These are phyloP conservation scores for Taxidea taxus DNA, from an alignment of 2,113 vertebrate genomes.

Conservation along the genomic window DNA sequence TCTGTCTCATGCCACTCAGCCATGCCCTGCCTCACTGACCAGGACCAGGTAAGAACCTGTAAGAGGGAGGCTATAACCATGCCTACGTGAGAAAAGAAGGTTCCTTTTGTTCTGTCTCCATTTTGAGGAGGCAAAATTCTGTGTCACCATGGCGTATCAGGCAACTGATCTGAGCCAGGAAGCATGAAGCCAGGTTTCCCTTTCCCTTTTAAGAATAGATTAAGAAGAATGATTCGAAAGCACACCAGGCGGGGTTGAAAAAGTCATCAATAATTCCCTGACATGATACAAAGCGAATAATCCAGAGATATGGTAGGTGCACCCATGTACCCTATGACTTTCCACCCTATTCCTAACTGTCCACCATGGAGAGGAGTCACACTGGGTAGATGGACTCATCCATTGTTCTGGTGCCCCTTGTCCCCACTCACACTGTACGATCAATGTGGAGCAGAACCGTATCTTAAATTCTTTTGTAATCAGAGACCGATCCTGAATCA, in stretches of 20 bases:
- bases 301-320: background rate
- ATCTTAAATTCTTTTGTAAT: background rate
- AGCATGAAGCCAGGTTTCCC: background rate
- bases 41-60: background rate
- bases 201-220: background rate
- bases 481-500: background rate
- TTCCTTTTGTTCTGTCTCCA: background rate
- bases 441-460: background rate
- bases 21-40: background rate
- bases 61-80: background rate
- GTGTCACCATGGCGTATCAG: background rate
- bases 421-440: background rate
- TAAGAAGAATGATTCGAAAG: slow-evolving; percentile 30
- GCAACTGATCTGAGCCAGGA: background rate
- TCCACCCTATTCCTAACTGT: background rate
- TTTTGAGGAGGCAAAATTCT: background rate
- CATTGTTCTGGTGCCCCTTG: background rate
- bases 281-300: background rate
- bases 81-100: background rate
- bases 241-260: background rate
- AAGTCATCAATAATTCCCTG: background rate
- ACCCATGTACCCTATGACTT: background rate
- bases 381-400: background rate
- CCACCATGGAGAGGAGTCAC: background rate
- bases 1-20: background rate